Evolutionary conservation across 2,888 invertebrate species (phyloP).

Genomic region (Prosapia bicincta): DNA sequence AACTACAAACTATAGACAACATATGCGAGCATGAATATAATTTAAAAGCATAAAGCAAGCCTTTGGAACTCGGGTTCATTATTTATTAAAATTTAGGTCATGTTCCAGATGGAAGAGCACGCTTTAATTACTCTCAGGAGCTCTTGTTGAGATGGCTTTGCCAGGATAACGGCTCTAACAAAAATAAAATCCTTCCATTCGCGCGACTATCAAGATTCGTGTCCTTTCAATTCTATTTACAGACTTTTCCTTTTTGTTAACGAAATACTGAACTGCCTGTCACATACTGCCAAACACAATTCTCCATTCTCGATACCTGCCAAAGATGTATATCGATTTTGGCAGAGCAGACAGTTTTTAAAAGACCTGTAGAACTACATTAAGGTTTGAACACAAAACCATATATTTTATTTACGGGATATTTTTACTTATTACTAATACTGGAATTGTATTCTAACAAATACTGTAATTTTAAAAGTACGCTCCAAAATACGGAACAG

Average conservation of each 20-base stretch:
- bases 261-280: background rate
- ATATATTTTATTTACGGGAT: too few relatives aligned
- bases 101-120: background rate
- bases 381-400: too few relatives aligned
- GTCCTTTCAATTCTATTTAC: background rate
- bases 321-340: background rate
- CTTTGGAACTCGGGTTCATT: background rate
- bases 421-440: too few relatives aligned
- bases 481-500: too few relatives aligned
- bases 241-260: background rate
- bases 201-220: background rate
- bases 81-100: conserved; percentile 2
- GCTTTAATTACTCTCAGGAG: background rate
- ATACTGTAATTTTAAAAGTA: too few relatives aligned
- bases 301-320: background rate
- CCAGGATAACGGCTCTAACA: background rate
- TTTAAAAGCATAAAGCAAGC: too few relatives aligned
- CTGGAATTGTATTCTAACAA: too few relatives aligned
- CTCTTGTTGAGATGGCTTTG: background rate
- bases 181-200: background rate
- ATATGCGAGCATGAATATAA: too few relatives aligned
- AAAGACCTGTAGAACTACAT: too few relatives aligned
- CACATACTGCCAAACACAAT: background rate
- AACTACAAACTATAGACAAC: too few relatives aligned
- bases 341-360: background rate